phyloP scores from a whole-genome alignment of 2,113 vertebrate genomes.

The Pluvialis apricaria region DNA sequence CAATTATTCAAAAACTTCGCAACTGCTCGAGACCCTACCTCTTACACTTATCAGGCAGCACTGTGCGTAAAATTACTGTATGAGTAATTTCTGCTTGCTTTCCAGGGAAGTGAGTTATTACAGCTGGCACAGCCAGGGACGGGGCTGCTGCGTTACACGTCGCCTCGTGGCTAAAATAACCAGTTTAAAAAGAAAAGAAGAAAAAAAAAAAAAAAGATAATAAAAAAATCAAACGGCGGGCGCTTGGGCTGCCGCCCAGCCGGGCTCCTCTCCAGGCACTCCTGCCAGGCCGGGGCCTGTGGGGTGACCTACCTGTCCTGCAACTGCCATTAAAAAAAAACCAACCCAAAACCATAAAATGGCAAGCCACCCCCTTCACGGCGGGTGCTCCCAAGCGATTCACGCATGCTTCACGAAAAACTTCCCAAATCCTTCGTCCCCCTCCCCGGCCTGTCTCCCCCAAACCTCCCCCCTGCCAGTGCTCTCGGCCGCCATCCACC shows the following conservation, averaged over 20 bases:
- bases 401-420: not conserved
- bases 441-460: not conserved
- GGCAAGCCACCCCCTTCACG: not conserved
- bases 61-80: not conserved
- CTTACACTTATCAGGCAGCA: not conserved
- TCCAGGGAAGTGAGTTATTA: not conserved
- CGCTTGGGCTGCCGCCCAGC: not conserved
- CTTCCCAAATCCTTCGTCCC: fast-evolving
- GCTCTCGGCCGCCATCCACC: not conserved
- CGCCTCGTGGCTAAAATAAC: not conserved
- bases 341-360: not conserved
- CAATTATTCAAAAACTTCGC: fast-evolving
- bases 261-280: not conserved
- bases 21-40: not conserved
- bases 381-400: not conserved
- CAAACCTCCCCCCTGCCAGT: not conserved
- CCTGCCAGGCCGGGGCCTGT: not conserved
- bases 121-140: not conserved
- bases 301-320: not conserved
- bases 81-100: not conserved
- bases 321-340: not conserved
- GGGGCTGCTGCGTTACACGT: not conserved
- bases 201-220: not conserved
- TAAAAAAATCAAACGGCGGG: not conserved
- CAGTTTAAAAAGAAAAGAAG: not conserved